Evolutionary conservation across 2,888 invertebrate genomes (phyloP), one percentile per base, ranked within the genome.

Genomic region (Tenthredo mesomela): DNA sequence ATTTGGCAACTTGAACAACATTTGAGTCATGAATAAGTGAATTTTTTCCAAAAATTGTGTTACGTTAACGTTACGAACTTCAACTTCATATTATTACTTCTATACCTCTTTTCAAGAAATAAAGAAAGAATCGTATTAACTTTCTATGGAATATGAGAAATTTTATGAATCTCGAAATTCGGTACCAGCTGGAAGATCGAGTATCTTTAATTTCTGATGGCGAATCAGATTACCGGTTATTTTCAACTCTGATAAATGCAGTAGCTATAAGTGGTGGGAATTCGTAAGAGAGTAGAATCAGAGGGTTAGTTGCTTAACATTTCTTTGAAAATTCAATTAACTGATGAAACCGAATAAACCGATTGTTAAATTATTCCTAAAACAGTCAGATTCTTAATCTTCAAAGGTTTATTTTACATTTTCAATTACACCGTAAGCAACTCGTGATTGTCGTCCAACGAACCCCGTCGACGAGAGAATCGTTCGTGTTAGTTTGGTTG

Each of bases 341-440:
- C n/a, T 3, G 54, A 33, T 50, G 33, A 29, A 33, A 54, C 18
- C 21, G n/a, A 18, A 33, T 43, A 12, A 40, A 37, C 12, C 21
- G 21, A 71, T 37, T 40, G 15, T 58, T 21, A 1, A 58, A 61
- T 61, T 61, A 61, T 61, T 40, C 58, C 15, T 7, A 18, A 61
- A 33, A 21, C 29, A n/a, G 12, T 61, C 15, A 9, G 37, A 61
- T 37, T 80, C 50, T 61, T 29, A n/a, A 40, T 37, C 61, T 12
- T 21, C 58, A 40, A 61, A 80, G 78, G 61, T 21, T 80, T 9
- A 21, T 61, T 61, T 61, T 37, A 61, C 58, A 80, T 80, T 80
- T 58, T 21, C 58, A 61, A 61, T 40, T 21, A 80, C 80, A n/a
- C 80, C 61, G 80, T 80, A 80, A 61, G 78, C 61, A 80, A 58